Conservation (phyloP, 1,140 invertebrate species). For the Solen grandis region DNA sequence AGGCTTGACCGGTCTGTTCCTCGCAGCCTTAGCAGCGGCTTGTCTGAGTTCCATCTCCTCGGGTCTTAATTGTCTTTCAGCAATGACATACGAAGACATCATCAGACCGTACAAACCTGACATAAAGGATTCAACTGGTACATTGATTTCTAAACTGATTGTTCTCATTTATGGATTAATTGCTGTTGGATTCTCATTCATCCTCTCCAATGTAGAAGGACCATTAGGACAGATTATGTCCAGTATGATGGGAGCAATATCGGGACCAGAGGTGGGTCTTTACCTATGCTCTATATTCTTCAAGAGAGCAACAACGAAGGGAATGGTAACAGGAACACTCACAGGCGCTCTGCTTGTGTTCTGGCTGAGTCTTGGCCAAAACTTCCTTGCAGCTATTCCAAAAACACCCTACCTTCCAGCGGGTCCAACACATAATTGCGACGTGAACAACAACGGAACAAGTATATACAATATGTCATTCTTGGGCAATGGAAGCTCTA, state of each 20-base stretch:
- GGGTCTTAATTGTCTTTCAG: constrained; percentile 31
- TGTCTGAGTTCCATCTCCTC: constrained; percentile 38
- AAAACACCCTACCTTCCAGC: constrained; percentile 29
- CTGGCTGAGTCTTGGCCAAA: constrained; percentile 35
- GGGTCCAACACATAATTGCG: constrained; percentile 38
- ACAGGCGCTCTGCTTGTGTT: neutral
- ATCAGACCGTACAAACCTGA: constrained; percentile 11
- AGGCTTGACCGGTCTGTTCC: constrained; percentile 34
- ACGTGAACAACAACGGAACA: neutral
- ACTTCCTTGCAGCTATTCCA: constrained; percentile 5
- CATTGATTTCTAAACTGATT: constrained; percentile 35
- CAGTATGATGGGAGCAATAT: constrained; percentile 23
- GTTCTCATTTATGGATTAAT: constrained; percentile 37
- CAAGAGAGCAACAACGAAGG: constrained; percentile 12
- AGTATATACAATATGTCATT: neutral
- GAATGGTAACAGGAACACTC: neutral
- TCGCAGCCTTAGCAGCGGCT: constrained; percentile 29
- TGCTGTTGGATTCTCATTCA: constrained; percentile 24
- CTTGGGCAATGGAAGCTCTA: neutral
- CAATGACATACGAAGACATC: constrained; percentile 25
- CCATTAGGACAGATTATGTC: constrained; percentile 43
- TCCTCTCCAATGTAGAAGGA: constrained; percentile 35
- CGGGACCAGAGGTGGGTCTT: constrained; percentile 29
- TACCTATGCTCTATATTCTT: constrained; percentile 33
- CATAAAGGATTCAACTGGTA: constrained; percentile 6